These are phyloP conservation scores for Coendou prehensilis DNA, from an alignment of 2,797 vertebrate species.

Conservation along the genomic window DNA sequence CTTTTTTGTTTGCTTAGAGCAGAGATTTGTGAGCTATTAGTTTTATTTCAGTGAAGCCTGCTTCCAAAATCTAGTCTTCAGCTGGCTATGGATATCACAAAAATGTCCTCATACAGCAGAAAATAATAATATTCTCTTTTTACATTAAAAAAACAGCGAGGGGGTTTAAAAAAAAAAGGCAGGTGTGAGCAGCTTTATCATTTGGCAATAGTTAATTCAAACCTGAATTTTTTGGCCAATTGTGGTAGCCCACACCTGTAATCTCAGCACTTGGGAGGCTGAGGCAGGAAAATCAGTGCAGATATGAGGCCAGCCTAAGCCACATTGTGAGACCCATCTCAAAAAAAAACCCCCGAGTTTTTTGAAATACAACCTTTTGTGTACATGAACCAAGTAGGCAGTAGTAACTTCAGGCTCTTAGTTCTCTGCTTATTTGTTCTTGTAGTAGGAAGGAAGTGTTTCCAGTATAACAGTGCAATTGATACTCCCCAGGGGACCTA, in stretches of 20 bases:
- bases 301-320: not conserved
- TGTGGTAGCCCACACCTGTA: not conserved
- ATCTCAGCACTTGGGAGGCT: not conserved
- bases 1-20: constrained; percentile 60
- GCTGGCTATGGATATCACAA: not conserved
- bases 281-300: not conserved
- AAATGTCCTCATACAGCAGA: constrained; percentile 60
- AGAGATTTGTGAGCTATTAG: constrained; percentile 46
- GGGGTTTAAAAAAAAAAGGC: not conserved
- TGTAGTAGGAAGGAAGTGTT: constrained; percentile 25
- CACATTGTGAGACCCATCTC: not conserved
- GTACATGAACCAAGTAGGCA: not conserved
- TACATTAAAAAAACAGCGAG: constrained; percentile 31
- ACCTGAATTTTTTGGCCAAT: not conserved
- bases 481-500: not conserved
- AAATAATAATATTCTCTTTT: constrained; percentile 56
- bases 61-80: not conserved
- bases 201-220: constrained; percentile 18
- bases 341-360: not conserved
- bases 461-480: not conserved
- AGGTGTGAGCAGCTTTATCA: not conserved
- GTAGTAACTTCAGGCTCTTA: not conserved
- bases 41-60: constrained; percentile 34
- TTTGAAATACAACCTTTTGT: constrained; percentile 9
- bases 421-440: constrained; percentile 10